Conservation (phyloP, 2,888 invertebrate species). For the Acleris cristana region DNA sequence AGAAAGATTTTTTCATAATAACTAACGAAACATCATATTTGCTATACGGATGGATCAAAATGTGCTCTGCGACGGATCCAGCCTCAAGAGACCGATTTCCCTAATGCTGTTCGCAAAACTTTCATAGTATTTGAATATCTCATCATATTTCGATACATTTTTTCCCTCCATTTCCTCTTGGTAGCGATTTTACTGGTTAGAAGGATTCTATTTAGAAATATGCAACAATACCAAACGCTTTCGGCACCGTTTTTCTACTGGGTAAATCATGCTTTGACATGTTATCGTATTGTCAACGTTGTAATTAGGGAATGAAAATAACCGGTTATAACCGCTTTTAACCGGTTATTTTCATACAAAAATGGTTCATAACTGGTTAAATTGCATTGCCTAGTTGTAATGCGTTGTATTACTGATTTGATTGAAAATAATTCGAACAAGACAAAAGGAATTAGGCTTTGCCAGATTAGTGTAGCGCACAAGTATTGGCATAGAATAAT, state of each 20-base stretch:
- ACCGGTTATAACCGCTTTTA: no score
- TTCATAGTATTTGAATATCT: constrained; percentile 70
- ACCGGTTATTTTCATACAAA: no score
- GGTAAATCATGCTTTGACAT: neutral
- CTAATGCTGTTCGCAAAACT: constrained; percentile 67
- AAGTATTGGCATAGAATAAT: no score
- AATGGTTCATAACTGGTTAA: no score
- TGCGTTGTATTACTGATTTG: no score
- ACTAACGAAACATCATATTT: constrained; percentile 20
- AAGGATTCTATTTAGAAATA: constrained; percentile 16
- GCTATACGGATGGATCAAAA: constrained; percentile 17
- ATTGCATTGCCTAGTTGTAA: no score
- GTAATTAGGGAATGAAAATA: no score
- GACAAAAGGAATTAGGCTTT: no score
- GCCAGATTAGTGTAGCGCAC: no score
- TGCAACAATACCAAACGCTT: neutral
- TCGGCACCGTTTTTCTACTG: no score
- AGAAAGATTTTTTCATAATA: neutral
- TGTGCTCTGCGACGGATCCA: constrained; percentile 32
- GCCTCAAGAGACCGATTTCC: constrained; percentile 61
- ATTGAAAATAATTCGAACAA: no score
- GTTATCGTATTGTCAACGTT: neutral
- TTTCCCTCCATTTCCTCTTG: constrained; percentile 50
- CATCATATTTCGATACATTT: constrained; percentile 61
- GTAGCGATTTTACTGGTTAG: constrained; percentile 6